Conservation (phyloP, 1,140 invertebrate genomes). For the Apis cerana region DNA sequence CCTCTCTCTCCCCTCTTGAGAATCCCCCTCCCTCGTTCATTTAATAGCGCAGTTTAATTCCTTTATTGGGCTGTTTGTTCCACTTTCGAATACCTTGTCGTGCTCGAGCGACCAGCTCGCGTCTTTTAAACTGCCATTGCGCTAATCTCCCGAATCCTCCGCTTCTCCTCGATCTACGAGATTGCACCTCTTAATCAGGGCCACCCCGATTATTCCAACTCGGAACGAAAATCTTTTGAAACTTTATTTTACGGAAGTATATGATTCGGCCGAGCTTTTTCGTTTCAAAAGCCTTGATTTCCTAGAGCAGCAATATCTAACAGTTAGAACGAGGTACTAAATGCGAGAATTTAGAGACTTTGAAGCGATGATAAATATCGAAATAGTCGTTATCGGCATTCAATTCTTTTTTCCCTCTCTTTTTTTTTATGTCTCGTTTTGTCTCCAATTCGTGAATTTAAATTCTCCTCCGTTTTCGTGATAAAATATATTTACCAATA, state of each 20-base stretch:
- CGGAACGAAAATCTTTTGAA: not conserved
- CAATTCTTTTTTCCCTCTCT: not conserved
- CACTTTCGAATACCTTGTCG: not conserved
- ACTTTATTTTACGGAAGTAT: not conserved
- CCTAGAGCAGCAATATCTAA: not conserved
- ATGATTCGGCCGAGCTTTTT: conserved; percentile 4
- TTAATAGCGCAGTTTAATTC: conserved; percentile 40
- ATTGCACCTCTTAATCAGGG: not conserved
- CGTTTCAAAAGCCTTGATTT: conserved; percentile 20
- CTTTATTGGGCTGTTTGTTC: conserved; percentile 33
- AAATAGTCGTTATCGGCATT: too few relatives aligned
- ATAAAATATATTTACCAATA: too few relatives aligned
- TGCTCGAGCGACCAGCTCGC: not conserved
- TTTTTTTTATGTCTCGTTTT: not conserved
- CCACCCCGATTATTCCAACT: not conserved
- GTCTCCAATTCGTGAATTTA: not conserved
- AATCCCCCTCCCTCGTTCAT: conserved; percentile 10
- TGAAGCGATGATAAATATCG: not conserved
- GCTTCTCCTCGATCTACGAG: not conserved
- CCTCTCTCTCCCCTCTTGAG: too few relatives aligned
- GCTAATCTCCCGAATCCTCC: not conserved
- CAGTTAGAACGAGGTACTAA: conserved; percentile 14
- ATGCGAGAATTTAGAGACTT: conserved; percentile 6
- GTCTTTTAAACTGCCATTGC: not conserved
- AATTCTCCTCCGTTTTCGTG: not conserved